These are phyloP conservation scores for Hydrolagus affinis DNA, from an alignment of 2,113 vertebrate species.

Conservation along the genomic window DNA sequence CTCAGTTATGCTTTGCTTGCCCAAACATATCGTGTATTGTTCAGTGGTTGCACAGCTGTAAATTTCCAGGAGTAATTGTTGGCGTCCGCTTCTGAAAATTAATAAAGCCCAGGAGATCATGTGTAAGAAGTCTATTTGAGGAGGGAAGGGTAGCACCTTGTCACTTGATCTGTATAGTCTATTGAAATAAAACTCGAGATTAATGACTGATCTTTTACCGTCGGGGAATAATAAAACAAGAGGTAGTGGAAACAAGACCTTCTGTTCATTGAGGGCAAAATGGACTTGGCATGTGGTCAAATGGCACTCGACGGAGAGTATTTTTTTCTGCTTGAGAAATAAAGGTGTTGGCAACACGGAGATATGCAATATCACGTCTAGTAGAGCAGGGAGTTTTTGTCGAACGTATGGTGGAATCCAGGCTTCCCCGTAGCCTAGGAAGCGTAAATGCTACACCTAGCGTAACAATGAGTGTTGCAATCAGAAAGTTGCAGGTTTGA, in stretches of 20 bases:
- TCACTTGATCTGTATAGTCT: slow-evolving; percentile 2
- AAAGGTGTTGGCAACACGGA: not conserved
- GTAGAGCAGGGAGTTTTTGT: not conserved
- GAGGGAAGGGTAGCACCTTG: not conserved
- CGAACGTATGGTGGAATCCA: too few species aligned
- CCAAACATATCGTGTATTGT: not conserved
- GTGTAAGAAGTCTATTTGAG: not conserved
- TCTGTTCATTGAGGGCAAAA: not conserved
- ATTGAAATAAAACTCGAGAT: slow-evolving; percentile 7
- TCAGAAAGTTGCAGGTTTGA: too few species aligned
- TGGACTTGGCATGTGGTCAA: not conserved
- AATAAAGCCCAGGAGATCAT: slow-evolving; percentile 5
- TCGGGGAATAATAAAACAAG: too few species aligned
- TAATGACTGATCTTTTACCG: slow-evolving; percentile 9
- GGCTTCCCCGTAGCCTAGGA: too few species aligned
- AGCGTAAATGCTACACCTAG: too few species aligned
- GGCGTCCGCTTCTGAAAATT: not conserved
- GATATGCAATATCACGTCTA: not conserved
- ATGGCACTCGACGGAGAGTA: not conserved
- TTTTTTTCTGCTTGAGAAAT: not conserved
- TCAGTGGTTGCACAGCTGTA: not conserved
- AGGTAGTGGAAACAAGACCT: not conserved
- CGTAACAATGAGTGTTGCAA: too few species aligned
- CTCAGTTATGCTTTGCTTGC: not conserved
- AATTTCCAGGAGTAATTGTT: not conserved